Percentiles rank a stretch among this genome's conserved stretches.
These are phyloP conservation scores for Rhagium mordax DNA, from an alignment of 2,888 invertebrate genomes.

Conservation along the genomic window DNA sequence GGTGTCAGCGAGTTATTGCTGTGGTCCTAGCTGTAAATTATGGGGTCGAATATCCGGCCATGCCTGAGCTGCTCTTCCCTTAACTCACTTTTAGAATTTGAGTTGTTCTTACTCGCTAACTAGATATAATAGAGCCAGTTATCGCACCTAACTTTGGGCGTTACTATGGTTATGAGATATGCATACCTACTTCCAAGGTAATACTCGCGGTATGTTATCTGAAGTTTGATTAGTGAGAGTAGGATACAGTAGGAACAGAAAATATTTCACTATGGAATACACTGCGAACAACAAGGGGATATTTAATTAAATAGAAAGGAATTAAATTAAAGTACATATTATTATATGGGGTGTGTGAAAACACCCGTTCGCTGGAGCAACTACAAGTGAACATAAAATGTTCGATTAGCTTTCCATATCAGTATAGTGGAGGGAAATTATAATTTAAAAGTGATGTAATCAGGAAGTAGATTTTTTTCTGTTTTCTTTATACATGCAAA, in stretches of 20 bases:
- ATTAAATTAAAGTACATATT: too few relatives aligned
- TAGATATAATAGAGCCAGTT: slow-evolving; percentile 42
- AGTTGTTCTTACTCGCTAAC: slow-evolving; percentile 39
- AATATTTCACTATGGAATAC: too few relatives aligned
- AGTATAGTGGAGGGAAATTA: too few relatives aligned
- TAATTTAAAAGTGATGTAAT: too few relatives aligned
- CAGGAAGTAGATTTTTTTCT: too few relatives aligned
- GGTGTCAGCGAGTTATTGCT: slow-evolving; percentile 54
- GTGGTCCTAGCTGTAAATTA: slow-evolving; percentile 57
- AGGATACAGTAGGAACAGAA: not conserved
- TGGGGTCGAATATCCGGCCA: slow-evolving; percentile 58
- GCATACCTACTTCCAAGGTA: slow-evolving; percentile 6
- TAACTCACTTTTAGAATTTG: slow-evolving; percentile 47
- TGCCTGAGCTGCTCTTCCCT: slow-evolving; percentile 46
- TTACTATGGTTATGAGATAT: slow-evolving; percentile 24
- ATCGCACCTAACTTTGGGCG: slow-evolving; percentile 28
- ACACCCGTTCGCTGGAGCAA: too few relatives aligned
- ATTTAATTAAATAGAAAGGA: too few relatives aligned
- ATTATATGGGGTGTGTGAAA: too few relatives aligned
- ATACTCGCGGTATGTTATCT: slow-evolving; percentile 17
- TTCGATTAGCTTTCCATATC: too few relatives aligned
- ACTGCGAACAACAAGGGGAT: too few relatives aligned
- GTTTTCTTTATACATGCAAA: too few relatives aligned
- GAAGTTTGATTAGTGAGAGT: not conserved
- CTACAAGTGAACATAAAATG: too few relatives aligned